These are phyloP conservation scores for Chloromyia formosa DNA, from an alignment of 2,888 invertebrate genomes.

Conservation along the genomic window DNA sequence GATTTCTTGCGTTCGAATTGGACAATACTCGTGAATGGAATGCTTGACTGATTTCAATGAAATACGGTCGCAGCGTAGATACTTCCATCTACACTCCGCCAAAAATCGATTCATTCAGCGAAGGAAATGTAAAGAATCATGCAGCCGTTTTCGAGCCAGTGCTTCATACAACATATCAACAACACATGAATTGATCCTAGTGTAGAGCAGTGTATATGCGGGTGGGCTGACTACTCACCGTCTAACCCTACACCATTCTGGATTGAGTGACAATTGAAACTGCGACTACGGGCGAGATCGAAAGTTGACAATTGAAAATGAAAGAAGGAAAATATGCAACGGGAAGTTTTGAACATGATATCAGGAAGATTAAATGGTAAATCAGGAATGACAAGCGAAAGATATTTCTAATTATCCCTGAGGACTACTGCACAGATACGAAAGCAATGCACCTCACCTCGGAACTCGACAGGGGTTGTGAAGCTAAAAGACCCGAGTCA, in stretches of 20 bases:
- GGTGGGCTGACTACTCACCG: neutral
- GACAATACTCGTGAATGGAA: constrained; percentile 19
- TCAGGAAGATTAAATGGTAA: constrained; percentile 36
- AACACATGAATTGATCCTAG: neutral
- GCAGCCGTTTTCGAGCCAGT: too few species aligned
- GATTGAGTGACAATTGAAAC: constrained; percentile 40
- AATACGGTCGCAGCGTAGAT: neutral
- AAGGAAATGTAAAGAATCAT: too few species aligned
- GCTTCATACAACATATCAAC: too few species aligned
- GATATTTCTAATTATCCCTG: constrained; percentile 48
- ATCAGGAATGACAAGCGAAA: constrained; percentile 47
- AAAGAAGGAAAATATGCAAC: constrained; percentile 25
- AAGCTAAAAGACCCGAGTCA: constrained; percentile 20
- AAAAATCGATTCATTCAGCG: too few species aligned
- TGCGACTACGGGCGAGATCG: neutral
- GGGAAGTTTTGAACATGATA: constrained; percentile 23
- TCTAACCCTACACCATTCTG: too few species aligned
- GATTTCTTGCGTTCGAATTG: constrained; percentile 32
- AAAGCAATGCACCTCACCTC: neutral
- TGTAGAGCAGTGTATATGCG: neutral
- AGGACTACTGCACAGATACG: constrained; percentile 5
- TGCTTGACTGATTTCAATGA: constrained; percentile 36
- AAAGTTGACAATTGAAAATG: constrained; percentile 18
- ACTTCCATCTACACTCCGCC: too few species aligned
- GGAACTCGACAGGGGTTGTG: constrained; percentile 1